Base-by-base conservation (phyloP, 2,113 vertebrate genomes). In the Ardeotis arabs region DNA sequence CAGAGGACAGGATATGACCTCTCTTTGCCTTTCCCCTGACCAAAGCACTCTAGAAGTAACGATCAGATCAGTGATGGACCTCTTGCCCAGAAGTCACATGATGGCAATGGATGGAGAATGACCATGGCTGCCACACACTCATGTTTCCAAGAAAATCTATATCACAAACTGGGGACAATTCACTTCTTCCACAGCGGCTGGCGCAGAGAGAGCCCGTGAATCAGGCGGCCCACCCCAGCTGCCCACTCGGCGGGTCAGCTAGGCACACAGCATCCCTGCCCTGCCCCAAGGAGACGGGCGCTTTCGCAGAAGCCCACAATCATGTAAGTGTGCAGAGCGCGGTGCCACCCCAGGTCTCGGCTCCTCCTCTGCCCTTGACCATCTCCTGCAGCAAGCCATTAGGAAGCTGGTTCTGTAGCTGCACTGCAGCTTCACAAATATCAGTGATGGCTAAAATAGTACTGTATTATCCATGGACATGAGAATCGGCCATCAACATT, bases 61-160 rank as follows among this genome's bases (percentile, higher is more conserved):
- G 2, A 59, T 53, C 90, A 64, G 28, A 63, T 52, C 1, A 50
- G 31, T 20, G 20, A 23, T 22, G 25, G 28, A 86, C 23, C n/a
- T 84, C 37, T 79, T 84, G 19, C 27, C 73, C 25, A n/a, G 44
- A 95, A 94, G 53, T 76, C 25, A 64, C 15, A 16, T 44, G 64
- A 45, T 27, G 12, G 24, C 59, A 70, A 10, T 2, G n/a, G 63
- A 88, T 27, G 25, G 21, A 59, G 45, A 41, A 62, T 0, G 2
- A 37, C 45, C 5, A 0, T 4, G 6, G 23, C 18, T 81, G 52
- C 35, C 31, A 55, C 0, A 0, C 4, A 15, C 27, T 60, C 3
- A 0, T 18, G 23, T 60, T 84, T 76, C 52, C 35, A 21, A 47
- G 60, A 95, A 89, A 31, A 47, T 83, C 63, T 77, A 27, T 59